phyloP scores from a whole-genome alignment of 2,797 vertebrate genomes.

The Hydrophis major region DNA sequence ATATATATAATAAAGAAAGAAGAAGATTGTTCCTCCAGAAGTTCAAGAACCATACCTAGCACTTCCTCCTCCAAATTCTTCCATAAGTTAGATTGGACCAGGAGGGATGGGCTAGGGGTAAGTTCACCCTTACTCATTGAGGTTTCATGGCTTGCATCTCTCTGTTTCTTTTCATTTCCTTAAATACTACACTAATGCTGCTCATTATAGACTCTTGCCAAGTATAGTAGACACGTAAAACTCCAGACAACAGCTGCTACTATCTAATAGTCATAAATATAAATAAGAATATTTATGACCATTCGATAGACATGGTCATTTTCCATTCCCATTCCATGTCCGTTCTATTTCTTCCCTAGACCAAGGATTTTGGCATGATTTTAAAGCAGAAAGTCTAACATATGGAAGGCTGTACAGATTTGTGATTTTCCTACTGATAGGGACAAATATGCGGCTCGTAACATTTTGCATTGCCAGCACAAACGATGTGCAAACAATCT shows the following conservation, averaged over 20 bases:
- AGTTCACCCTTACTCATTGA: not conserved
- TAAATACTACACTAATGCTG: not conserved
- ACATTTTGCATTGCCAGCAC: not conserved
- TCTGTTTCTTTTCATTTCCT: not conserved
- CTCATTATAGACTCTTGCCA: not conserved
- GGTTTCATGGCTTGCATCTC: not conserved
- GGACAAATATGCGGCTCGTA: not conserved
- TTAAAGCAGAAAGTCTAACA: not conserved
- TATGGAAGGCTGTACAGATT: not conserved
- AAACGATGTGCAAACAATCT: not conserved
- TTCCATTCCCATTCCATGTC: not conserved
- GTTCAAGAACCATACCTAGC: not conserved
- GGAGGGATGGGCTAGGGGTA: not conserved
- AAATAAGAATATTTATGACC: not conserved
- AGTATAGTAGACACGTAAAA: not conserved
- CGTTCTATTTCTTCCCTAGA: not conserved
- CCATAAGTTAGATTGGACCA: not conserved
- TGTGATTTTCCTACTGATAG: not conserved
- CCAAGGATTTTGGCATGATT: not conserved
- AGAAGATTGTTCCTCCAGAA: not conserved
- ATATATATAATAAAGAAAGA: too few species aligned
- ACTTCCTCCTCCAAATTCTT: not conserved
- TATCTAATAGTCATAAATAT: not conserved
- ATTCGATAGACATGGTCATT: not conserved
- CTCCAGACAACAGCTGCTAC: not conserved